phyloP scores from a whole-genome alignment of 1,140 invertebrate species.

The Plutomurus gul region DNA sequence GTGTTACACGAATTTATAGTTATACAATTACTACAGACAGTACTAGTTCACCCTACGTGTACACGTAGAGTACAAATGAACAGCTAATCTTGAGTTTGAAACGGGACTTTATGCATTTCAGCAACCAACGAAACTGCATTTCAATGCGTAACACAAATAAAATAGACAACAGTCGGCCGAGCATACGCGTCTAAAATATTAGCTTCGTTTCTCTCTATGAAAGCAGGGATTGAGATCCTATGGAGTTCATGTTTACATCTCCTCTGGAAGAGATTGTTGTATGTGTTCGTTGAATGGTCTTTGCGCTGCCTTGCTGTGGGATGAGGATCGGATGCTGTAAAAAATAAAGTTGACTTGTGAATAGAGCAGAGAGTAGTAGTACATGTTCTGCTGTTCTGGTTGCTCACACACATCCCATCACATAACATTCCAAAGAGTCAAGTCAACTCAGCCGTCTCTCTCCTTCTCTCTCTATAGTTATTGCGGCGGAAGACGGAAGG shows the following conservation, averaged over 20 bases:
- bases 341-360: not conserved
- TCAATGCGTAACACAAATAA: not conserved
- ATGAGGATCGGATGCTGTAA: conserved; percentile 17
- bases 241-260: conserved; percentile 23
- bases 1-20: not conserved
- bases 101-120: not conserved
- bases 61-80: not conserved
- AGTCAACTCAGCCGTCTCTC: not conserved
- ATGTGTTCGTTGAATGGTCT: not conserved
- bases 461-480: no score
- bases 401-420: not conserved
- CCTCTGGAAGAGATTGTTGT: not conserved
- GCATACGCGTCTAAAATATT: not conserved
- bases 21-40: not conserved
- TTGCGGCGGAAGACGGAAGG: conserved; percentile 24
- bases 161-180: not conserved
- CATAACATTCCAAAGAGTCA: not conserved
- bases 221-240: not conserved
- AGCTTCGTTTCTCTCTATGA: not conserved
- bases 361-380: not conserved
- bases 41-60: no score
- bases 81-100: not conserved
- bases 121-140: not conserved
- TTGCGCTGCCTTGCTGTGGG: not conserved
- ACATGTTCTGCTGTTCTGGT: not conserved